Base-by-base conservation (phyloP, 2,888 invertebrate genomes). In the Aphidoletes aphidimyza region DNA sequence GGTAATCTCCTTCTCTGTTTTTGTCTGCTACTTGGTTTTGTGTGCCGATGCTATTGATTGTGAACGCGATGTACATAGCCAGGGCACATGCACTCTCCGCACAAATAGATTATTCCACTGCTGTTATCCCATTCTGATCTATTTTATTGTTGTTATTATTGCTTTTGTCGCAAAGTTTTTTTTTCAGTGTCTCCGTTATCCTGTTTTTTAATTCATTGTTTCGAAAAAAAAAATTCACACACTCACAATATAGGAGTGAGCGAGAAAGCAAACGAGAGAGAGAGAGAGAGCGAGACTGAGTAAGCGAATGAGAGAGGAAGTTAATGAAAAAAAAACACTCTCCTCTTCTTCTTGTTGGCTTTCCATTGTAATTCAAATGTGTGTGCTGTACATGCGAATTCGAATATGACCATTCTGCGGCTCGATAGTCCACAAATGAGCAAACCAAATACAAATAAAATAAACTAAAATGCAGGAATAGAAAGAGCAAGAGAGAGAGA, bases 71-170 rank as follows among this genome's bases (percentile, higher is more conserved):
- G 47, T 47, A 19, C 47, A 2, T 17, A 17, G 19, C 19, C 17
- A 19, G 26, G 30, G 69, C 69, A 30, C 69, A 34, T 69, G 17
- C 69, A 30, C 30, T 69, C 69, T 11, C 11, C 69, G 14, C 54
- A 54, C 22, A 54, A 54, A 54, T 54, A n/a, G 54, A 54, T 26
- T 54, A 69, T 69, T 69, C 69, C 30, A 69, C 30, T 69, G 30
- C 26, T 69, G 69, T 34, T 69, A 69, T 69, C 17, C 69, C 69
- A 69, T 69, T 69, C 69, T 69, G 69, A 69, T 69, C 69, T 69
- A 81, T 81, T 36, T n/a, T 81, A 37, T 81, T 81, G 37, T 81
- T 81, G 81, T 81, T 81, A 37, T 81, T 81, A 37, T 37, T 81
- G 81, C 37, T 81, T 81, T 36, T 37, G 81, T 81, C 37, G 81